Base-by-base conservation (phyloP, 1,140 invertebrate species). In the Manduca sexta region DNA sequence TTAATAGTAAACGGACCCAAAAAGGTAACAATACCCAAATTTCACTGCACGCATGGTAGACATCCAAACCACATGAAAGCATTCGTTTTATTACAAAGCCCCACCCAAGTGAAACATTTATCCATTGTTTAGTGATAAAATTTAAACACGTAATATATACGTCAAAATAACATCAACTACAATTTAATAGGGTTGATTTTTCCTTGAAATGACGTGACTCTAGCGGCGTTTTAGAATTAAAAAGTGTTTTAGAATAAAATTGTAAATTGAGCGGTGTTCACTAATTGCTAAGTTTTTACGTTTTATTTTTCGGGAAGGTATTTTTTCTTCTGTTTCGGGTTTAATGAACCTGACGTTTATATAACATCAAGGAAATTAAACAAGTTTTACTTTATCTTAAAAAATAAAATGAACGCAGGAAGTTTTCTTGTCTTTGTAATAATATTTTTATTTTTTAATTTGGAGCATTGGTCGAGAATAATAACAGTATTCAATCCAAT, bases 231-330 rank as follows among this genome's bases (percentile, higher is more conserved):
- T 50, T 51, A 49, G 35, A 16, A 37, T n/a, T 31, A 43, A 47
- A 41, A 13, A 38, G 44, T 46, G 21, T 57, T 58, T 48, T 53
- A 51, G 35, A 51, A 53, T 49, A 60, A 67, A 68, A 43, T 73
- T 74, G 68, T 67, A 67, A 74, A 74, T 74, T 68, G 67, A 68
- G 61, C 57, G 61, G 65, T 58, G 62, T 68, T 59, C 60, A 69
- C 68, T 75, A 73, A 71, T 78, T 69, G 61, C 56, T 69, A 62
- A 59, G 62, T 73, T 74, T 65, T 73, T 60, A 63, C 60, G 59
- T 69, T 63, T 66, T 62, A 57, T 70, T 74, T 67, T 62, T 51
- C 51, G 56, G 56, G 16, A 55, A 14, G 45, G 49, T 18, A 43
- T 21, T 47, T 57, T 26, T 26, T 49, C 39, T 40, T 54, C 54